phyloP scores from a whole-genome alignment of 1,140 invertebrate genomes.

The Lasioglossum baleicum region DNA sequence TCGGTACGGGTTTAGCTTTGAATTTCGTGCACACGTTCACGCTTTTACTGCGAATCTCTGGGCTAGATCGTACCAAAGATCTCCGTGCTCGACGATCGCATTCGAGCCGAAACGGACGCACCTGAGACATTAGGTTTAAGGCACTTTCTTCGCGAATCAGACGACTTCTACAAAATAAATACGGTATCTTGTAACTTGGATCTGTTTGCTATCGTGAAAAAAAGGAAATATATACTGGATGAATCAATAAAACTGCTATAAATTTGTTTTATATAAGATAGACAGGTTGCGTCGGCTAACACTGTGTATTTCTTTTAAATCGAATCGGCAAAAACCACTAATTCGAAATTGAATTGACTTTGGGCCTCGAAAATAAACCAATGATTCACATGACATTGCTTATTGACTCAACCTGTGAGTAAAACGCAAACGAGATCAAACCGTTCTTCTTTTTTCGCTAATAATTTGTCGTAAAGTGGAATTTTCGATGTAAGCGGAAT shows the following conservation, averaged over 20 bases:
- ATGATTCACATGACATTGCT: too few relatives aligned
- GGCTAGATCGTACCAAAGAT: constrained; percentile 80
- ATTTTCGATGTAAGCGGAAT: constrained; percentile 85
- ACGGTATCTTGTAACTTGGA: neutral
- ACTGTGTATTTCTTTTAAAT: too few relatives aligned
- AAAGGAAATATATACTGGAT: too few relatives aligned
- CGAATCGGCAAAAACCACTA: too few relatives aligned
- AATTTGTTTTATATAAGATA: too few relatives aligned
- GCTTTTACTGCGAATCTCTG: constrained; percentile 78
- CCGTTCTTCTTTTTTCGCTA: constrained; percentile 86
- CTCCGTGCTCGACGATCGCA: constrained; percentile 75
- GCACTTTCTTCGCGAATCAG: constrained; percentile 76
- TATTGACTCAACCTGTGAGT: too few relatives aligned
- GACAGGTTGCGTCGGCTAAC: too few relatives aligned
- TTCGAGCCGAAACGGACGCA: constrained; percentile 83
- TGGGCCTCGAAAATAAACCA: too few relatives aligned
- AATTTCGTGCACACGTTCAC: constrained; percentile 79
- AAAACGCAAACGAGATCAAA: constrained; percentile 54
- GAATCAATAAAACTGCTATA: too few relatives aligned
- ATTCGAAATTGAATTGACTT: too few relatives aligned
- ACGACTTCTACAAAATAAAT: constrained; percentile 68
- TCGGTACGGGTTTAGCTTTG: constrained; percentile 84
- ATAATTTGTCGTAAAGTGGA: constrained; percentile 85
- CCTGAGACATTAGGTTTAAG: constrained; percentile 75
- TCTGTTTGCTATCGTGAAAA: neutral